Conservation (phyloP, 2,113 vertebrate genomes). For the Diphyllodes magnificus region DNA sequence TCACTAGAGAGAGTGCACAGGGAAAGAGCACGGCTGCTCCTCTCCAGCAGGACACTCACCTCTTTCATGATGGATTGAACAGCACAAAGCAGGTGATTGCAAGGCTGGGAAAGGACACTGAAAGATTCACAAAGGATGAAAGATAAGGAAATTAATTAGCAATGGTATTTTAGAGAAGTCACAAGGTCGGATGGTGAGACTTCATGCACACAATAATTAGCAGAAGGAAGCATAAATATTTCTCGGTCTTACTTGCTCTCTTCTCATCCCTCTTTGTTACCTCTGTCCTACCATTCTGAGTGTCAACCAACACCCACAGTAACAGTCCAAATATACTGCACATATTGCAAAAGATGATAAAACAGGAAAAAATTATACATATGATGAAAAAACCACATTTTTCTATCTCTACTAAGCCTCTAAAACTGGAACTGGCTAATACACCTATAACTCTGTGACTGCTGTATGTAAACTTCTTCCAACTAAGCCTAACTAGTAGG, state of each 20-base stretch:
- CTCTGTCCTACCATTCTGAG: neutral
- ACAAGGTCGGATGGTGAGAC: neutral
- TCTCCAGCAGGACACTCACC: neutral
- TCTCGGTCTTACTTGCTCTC: neutral
- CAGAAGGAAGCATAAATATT: neutral
- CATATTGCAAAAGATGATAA: neutral
- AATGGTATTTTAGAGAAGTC: conserved; percentile 1
- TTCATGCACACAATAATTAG: neutral
- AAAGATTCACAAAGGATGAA: conserved; percentile 20
- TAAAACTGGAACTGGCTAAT: neutral
- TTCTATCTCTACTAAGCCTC: neutral
- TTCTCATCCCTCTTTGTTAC: neutral
- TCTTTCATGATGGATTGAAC: neutral
- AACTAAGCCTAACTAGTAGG: neutral
- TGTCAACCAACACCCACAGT: neutral
- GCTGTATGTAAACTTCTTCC: neutral
- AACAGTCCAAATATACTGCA: neutral
- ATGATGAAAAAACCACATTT: neutral
- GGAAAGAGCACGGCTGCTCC: neutral
- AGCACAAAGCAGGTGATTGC: neutral
- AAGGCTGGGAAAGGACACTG: neutral
- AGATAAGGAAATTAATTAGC: conserved; percentile 33
- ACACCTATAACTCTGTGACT: neutral
- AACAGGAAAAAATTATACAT: neutral
- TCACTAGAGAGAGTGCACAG: neutral